Evolutionary conservation across 2,888 invertebrate genomes (phyloP), one percentile per base, ranked within the genome.

Genomic region (Ariolimax columbianus): DNA sequence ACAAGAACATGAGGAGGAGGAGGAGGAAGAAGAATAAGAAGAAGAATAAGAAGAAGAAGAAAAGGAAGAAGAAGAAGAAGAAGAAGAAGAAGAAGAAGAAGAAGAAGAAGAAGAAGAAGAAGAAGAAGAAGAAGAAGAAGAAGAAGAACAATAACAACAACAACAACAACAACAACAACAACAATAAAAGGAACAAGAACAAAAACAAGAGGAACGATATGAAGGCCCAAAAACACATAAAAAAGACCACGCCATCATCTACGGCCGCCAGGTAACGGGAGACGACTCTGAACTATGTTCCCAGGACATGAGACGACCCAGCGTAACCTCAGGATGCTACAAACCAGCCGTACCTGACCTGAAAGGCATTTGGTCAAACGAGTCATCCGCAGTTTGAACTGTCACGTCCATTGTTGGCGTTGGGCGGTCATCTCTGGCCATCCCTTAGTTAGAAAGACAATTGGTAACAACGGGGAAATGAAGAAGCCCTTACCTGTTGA

Each of bases 371-470:
- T 33, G 19, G 33, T 75, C 75, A 75, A 75, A 14, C 19, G 75
- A n/a, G 51, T 33, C 75, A 75, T 75, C 75, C 23, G 3, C 19
- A 51, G 51, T 43, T 23, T 51, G 47, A 51, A 47, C 75, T 51
- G 51, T 51, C 75, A 9, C 75, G 75, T 23, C 75, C 36, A 75
- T 75, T 75, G 75, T 75, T n/a, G 51, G 3, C 3, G 51, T 7
- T 2, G 51, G 73, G 73, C n/a, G 75, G 47, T 75, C 75, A 75
- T 75, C 51, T 51, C 75, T 75, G 75, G 75, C 47, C 75, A 75
- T 75, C 75, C 75, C 51, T 51, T n/a, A 36, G 75, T 51, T 9
- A 36, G 19, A 36, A 30, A 47, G 0, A 75, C 51, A 33, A 75
- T 30, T 19, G 19, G 19, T 51, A 51, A 75, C 75, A 0, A 3